Conservation (phyloP, 2,113 vertebrate species). For the Donacobius atricapilla region DNA sequence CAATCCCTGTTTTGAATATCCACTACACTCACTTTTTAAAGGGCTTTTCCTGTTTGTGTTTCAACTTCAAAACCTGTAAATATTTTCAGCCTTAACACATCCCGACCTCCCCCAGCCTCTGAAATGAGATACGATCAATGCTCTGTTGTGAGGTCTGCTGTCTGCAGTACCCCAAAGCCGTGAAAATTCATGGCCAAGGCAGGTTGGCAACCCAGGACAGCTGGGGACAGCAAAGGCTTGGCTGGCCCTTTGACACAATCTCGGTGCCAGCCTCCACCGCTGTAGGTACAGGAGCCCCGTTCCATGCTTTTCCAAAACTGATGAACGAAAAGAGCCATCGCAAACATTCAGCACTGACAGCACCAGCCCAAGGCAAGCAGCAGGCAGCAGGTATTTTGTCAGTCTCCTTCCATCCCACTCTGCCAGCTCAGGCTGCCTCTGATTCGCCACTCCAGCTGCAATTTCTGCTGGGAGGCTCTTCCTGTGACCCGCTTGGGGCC, state of each 20-base stretch:
- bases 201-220: background rate
- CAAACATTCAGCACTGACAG: background rate
- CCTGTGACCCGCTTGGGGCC: background rate
- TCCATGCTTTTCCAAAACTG: background rate
- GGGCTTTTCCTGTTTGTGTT: slow-evolving; percentile 83
- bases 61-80: slow-evolving; percentile 80
- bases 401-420: background rate
- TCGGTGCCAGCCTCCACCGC: background rate
- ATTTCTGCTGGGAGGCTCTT: background rate
- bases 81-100: slow-evolving; percentile 74
- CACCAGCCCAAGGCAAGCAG: background rate
- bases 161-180: background rate
- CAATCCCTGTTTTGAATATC: slow-evolving; percentile 83
- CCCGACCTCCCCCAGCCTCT: slow-evolving; percentile 22
- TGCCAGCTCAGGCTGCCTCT: background rate
- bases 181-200: background rate
- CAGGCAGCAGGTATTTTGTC: background rate
- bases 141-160: background rate
- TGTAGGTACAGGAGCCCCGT: background rate
- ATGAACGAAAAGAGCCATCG: background rate
- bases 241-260: background rate
- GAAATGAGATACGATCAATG: background rate
- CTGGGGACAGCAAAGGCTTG: background rate
- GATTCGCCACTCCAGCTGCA: background rate
- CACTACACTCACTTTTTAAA: slow-evolving; percentile 79